Base-by-base conservation (phyloP, 2,888 invertebrate genomes). In the Ganaspis brasiliensis region DNA sequence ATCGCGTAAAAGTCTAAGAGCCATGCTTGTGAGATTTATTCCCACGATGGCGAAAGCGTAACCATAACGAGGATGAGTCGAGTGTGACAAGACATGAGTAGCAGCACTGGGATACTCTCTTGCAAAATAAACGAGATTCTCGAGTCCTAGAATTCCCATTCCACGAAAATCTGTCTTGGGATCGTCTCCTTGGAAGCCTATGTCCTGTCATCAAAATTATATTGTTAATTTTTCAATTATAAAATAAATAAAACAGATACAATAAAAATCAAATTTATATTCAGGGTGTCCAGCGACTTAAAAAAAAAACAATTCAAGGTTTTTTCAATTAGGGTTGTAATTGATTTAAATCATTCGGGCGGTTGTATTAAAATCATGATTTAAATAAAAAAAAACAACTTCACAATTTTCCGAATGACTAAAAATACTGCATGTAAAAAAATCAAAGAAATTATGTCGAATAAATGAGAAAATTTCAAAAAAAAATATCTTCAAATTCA, bases 101-200 rank as follows among this genome's bases (percentile, higher is more conserved):
- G 98, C 96, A 16, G 96, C 95, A 85, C 94, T 94, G 21, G 94
- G 95, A 91, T 97, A 97, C 88, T 96, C 96, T 45, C 93, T 93
- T 31, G 97, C 96, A 92, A 98, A 98, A 89, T 94, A 98, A 86
- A 98, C 89, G 0, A 99, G 93, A 92, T 99, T 98, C 86, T 98
- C 97, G 63, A 99, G 92, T 9, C 98, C 98, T 55, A 99, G 93
- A 78, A 98, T 91, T 26, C 99, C 99, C 98, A 99, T 99, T 79
- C 99, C 99, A 72, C 99, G 95, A 89, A 99, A 99, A 92, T 99
- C 99, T 0, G 99, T 99, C 91, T 97, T 97, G 0, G 99, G 99
- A 93, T 99, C 98, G 87, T 98, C 97, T 16, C 99, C 99, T 94
- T 99, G 98, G 92, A 99, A 99, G 21, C 99, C 99, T 14, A 89